Conservation (phyloP, 1,140 invertebrate species). For the Antheraea pernyi region DNA sequence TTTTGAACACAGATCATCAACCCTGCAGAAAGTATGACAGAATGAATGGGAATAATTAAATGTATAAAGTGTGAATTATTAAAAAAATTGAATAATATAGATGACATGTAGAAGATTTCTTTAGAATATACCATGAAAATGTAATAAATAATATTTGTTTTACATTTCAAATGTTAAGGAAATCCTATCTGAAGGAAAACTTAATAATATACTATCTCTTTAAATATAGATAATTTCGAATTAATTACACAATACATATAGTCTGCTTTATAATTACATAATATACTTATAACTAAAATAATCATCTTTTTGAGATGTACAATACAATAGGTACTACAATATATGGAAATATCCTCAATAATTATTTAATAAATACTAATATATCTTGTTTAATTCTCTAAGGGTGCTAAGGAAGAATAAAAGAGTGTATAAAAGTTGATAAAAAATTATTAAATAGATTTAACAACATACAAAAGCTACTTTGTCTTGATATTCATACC, state of each 20-base stretch:
- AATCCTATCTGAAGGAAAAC: neutral
- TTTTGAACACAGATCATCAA: constrained; percentile 56
- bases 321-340: constrained; percentile 9
- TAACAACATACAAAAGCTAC: constrained; percentile 79
- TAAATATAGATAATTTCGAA: neutral
- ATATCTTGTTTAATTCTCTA: constrained; percentile 30
- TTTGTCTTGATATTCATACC: constrained; percentile 49
- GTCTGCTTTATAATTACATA: neutral
- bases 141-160: neutral
- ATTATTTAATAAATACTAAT: neutral
- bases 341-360: constrained; percentile 8
- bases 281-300: neutral
- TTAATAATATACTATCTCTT: neutral
- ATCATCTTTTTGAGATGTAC: neutral
- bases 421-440: constrained; percentile 77
- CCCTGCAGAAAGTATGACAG: constrained; percentile 49
- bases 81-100: too few species aligned
- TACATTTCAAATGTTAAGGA: neutral
- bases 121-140: neutral
- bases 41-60: neutral
- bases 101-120: neutral
- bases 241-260: neutral
- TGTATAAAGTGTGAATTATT: neutral
- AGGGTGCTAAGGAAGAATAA: constrained; percentile 75
- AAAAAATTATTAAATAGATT: constrained; percentile 76